These are phyloP conservation scores for Chrysolina haemoptera DNA, from an alignment of 2,888 invertebrate species.

Conservation along the genomic window DNA sequence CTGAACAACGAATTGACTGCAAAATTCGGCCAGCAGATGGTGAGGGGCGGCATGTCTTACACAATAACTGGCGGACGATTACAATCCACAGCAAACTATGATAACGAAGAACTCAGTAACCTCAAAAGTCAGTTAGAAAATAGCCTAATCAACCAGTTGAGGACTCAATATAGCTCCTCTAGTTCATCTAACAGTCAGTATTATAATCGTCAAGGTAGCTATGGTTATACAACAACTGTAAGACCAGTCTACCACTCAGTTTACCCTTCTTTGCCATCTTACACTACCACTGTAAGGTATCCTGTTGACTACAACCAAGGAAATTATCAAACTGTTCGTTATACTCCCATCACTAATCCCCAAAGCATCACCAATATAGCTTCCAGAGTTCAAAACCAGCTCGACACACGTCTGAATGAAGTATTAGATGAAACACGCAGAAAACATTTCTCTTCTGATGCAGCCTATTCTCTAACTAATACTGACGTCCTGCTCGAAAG, in stretches of 20 bases:
- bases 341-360: conserved; percentile 57
- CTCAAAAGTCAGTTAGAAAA: conserved; percentile 61
- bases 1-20: conserved; percentile 60
- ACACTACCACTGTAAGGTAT: conserved; percentile 23
- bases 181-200: conserved; percentile 28
- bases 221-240: conserved; percentile 42
- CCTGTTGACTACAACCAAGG: conserved; percentile 24
- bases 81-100: conserved; percentile 60
- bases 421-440: conserved; percentile 58
- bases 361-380: conserved; percentile 62
- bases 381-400: conserved; percentile 61
- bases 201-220: conserved; percentile 38
- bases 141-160: conserved; percentile 59
- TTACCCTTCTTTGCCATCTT: conserved; percentile 29
- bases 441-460: conserved; percentile 56
- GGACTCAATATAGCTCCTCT: conserved; percentile 45
- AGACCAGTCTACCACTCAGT: conserved; percentile 41
- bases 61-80: conserved; percentile 56
- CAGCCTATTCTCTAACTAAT: conserved; percentile 51
- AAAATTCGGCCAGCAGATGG: conserved; percentile 58
- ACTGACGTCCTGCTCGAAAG: conserved; percentile 59
- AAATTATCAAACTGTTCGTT: conserved; percentile 41
- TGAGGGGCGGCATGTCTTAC: conserved; percentile 60
- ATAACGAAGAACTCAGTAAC: conserved; percentile 62
- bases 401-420: conserved; percentile 60